Percentiles rank a stretch among this genome's conserved stretches.
These are phyloP conservation scores for Plutomurus gul DNA, from an alignment of 1,140 invertebrate genomes.

Conservation along the genomic window DNA sequence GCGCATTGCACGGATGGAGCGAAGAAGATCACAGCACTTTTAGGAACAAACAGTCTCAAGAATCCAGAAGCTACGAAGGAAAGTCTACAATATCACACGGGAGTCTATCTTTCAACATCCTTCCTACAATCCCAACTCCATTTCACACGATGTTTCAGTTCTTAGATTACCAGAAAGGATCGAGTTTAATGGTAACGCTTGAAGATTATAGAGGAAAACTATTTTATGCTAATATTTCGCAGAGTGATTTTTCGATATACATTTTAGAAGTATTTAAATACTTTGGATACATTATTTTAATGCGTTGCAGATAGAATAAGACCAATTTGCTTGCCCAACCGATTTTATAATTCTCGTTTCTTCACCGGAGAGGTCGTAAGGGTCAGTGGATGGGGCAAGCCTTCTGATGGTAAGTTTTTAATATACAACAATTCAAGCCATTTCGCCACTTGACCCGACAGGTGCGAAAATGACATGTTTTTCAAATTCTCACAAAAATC, in stretches of 20 bases:
- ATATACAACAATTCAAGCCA: no score
- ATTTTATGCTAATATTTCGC: neutral
- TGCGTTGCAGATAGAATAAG: constrained; percentile 42
- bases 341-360: constrained; percentile 33
- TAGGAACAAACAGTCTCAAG: constrained; percentile 51
- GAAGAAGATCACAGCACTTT: constrained; percentile 44
- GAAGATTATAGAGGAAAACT: neutral
- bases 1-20: constrained; percentile 53
- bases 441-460: no score
- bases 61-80: constrained; percentile 25
- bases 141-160: constrained; percentile 50
- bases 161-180: constrained; percentile 44
- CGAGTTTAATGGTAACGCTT: constrained; percentile 43
- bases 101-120: constrained; percentile 51
- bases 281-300: neutral
- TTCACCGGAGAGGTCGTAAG: constrained; percentile 46
- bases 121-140: constrained; percentile 51
- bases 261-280: neutral
- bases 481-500: neutral
- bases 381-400: constrained; percentile 52
- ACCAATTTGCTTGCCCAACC: constrained; percentile 52
- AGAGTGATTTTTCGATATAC: neutral
- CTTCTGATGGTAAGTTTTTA: constrained; percentile 40
- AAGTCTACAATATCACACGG: constrained; percentile 40
- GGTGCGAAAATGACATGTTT: neutral